phyloP scores from a whole-genome alignment of 1,140 invertebrate genomes.

The Alviniconcha marisindica region DNA sequence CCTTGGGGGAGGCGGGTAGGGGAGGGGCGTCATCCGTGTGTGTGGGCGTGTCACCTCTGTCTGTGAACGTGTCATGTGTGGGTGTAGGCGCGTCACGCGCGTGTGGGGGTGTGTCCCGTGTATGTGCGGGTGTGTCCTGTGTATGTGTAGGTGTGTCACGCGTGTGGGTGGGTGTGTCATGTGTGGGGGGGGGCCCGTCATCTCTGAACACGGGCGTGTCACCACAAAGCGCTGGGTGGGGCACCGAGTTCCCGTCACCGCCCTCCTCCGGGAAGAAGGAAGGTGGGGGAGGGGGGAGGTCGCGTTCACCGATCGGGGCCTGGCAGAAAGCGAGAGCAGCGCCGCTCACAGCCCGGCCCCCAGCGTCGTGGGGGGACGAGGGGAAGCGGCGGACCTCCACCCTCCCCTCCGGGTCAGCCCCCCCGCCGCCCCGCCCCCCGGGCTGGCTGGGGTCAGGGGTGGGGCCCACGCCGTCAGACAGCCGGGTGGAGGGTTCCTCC shows the following conservation, averaged over 20 bases:
- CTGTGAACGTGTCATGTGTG: not conserved
- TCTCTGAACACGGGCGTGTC: not conserved
- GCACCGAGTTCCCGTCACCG: not conserved
- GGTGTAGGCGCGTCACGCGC: not conserved
- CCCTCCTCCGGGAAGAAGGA: not conserved
- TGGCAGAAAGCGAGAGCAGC: no score
- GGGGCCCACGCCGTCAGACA: not conserved
- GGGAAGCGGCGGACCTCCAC: no score
- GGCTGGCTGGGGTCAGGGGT: not conserved
- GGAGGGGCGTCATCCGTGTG: not conserved
- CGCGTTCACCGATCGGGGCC: no score
- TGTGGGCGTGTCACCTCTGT: no score
- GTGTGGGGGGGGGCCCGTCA: not conserved
- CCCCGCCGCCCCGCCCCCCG: no score
- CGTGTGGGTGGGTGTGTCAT: not conserved
- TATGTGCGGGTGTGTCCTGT: not conserved
- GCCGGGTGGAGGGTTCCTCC: not conserved
- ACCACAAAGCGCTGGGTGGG: not conserved
- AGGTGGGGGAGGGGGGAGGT: not conserved
- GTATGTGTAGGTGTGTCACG: not conserved
- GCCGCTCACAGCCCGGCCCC: no score
- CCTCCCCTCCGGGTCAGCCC: not conserved
- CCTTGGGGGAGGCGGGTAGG: not conserved
- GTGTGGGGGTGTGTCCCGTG: not conserved
- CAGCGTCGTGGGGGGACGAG: no score